Evolutionary conservation across 2,113 vertebrate species (phyloP).

Genomic region (Oreochromis aureus): DNA sequence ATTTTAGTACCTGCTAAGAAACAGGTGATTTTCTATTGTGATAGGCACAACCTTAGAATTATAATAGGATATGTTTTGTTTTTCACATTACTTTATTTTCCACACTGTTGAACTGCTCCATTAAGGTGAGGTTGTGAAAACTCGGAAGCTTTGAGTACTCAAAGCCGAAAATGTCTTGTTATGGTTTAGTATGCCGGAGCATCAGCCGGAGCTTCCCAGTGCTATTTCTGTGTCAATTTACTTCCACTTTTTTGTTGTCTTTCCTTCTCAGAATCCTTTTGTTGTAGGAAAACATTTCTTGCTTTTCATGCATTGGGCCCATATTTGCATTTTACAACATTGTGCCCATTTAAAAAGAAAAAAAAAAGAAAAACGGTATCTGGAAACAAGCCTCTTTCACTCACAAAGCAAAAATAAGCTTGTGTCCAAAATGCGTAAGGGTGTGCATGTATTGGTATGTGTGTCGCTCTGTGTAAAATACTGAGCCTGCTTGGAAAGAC

Average conservation of each 20-base stretch:
- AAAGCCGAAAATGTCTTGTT: neutral
- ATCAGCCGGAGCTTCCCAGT: neutral
- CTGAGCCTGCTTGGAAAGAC: neutral
- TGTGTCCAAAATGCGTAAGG: neutral
- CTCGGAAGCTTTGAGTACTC: neutral
- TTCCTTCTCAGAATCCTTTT: neutral
- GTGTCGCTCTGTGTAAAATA: neutral
- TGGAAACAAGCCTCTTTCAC: neutral
- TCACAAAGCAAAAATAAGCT: neutral
- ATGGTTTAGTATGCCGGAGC: rapidly evolving
- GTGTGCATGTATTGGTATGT: neutral
- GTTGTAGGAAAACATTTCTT: neutral
- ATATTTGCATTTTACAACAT: neutral
- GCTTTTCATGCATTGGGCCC: neutral
- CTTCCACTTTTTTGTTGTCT: neutral
- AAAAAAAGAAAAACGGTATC: neutral
- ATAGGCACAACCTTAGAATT: neutral
- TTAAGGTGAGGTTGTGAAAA: neutral
- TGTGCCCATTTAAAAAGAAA: neutral
- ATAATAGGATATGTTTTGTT: neutral
- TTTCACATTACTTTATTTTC: neutral
- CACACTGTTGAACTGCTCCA: neutral
- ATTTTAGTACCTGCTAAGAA: neutral
- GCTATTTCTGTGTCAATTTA: neutral
- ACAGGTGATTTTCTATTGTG: neutral